Evolutionary conservation across 2,888 invertebrate species (phyloP), one percentile per base, ranked within the genome.

Genomic region (Cephus rjabovi): DNA sequence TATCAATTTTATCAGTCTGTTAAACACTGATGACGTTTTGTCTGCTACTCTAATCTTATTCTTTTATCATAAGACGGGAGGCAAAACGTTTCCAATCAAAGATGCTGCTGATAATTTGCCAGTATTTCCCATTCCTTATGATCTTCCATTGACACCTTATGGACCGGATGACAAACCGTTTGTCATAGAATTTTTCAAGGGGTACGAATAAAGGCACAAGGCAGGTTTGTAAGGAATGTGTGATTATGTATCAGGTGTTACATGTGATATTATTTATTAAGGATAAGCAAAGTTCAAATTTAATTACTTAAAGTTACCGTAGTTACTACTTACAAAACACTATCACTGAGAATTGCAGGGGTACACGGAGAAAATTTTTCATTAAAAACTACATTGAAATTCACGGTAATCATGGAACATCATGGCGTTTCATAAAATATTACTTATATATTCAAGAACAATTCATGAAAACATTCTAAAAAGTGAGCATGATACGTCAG

Each of bases 71-170:
- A 91, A 96, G 95, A 94, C 93, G 74, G 93, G 93, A 35, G 92
- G 93, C 84, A 93, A 94, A 1, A 93, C 93, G 30, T 95, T 96
- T 90, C 94, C 94, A 0, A 86, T 95, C 82, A 83, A 82, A 76
- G 84, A 82, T 73, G 83, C 88, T 34, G 78, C 81, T 23, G 85
- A 86, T 3, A 86, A 75, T 87, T 87, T 83, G 82, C 90, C 86
- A 77, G 85, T 92, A 37, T 94, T 95, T 84, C 94, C 96, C 0
- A 91, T 98, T 77, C 96, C 97, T 0, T 98, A 96, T 90, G 98
- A 98, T 91, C 91, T 97, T 23, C 98, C 98, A 0, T 93, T 96
- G 0, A 93, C 93, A 0, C 95, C 95, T 30, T 98, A 97, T 89
- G 93, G 93, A 0, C 87, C 92, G 0, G 93, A 93, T 71, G 97